phyloP scores from a whole-genome alignment of 2,797 vertebrate genomes.

The Siniperca undulata region DNA sequence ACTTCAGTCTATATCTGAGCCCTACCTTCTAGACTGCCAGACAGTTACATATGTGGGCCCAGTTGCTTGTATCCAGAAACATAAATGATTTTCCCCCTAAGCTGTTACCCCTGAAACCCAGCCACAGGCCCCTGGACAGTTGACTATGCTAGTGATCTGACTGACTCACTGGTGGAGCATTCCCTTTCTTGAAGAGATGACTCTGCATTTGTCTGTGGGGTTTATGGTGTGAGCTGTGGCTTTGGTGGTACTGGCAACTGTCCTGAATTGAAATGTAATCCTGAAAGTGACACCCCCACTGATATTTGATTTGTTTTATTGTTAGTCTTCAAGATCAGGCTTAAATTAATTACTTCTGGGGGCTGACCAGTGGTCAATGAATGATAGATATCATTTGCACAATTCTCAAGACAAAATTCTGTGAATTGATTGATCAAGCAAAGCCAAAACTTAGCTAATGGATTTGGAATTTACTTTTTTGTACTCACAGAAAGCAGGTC shows the following conservation, averaged over 20 bases:
- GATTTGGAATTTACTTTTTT: constrained; percentile 65
- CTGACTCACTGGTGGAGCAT: constrained; percentile 73
- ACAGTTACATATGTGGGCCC: constrained; percentile 34
- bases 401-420: constrained; percentile 68
- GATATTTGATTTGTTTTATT: constrained; percentile 16
- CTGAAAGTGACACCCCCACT: constrained; percentile 5
- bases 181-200: constrained; percentile 64
- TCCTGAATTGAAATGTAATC: constrained; percentile 32
- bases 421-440: constrained; percentile 65
- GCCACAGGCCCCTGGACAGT: constrained; percentile 70
- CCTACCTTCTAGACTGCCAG: neutral
- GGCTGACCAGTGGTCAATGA: constrained; percentile 24
- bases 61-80: constrained; percentile 62
- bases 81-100: constrained; percentile 38
- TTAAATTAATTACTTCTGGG: constrained; percentile 40
- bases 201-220: constrained; percentile 36
- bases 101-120: constrained; percentile 45
- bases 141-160: constrained; percentile 73
- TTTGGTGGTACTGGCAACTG: constrained; percentile 50
- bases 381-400: constrained; percentile 73
- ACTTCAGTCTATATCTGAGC: constrained; percentile 25
- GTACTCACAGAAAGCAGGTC: constrained; percentile 42
- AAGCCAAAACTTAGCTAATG: constrained; percentile 41
- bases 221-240: constrained; percentile 14
- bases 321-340: constrained; percentile 18